Evolutionary conservation across 2,888 invertebrate genomes (phyloP).

Genomic region (Sarcophaga variegata): DNA sequence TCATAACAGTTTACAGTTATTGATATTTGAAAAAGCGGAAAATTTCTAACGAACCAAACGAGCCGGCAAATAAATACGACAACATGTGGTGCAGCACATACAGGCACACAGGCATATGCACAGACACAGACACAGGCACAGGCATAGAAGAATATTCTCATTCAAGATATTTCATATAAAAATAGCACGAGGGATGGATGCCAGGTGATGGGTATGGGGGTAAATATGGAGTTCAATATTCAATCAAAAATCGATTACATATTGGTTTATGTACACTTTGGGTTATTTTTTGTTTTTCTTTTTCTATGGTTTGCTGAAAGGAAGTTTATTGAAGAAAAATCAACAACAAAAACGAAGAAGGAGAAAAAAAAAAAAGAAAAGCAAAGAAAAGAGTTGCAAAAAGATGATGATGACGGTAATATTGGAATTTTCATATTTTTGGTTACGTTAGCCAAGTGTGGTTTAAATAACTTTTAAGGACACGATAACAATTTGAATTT

Average conservation of each 20-base stretch:
- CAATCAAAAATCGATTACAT: conserved; percentile 82
- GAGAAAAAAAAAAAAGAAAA: neutral
- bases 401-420: neutral
- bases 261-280: conserved; percentile 66
- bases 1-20: conserved; percentile 80
- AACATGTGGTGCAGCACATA: conserved; percentile 59
- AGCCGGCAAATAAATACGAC: conserved; percentile 69
- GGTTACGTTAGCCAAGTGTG: no score
- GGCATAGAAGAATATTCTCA: no score
- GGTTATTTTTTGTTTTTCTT: neutral
- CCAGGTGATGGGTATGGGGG: conserved; percentile 32
- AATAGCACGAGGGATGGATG: conserved; percentile 4
- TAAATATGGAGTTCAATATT: conserved; percentile 77
- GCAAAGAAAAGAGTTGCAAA: neutral
- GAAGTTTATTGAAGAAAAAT: conserved; percentile 19
- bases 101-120: no score
- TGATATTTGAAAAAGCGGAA: conserved; percentile 81
- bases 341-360: neutral
- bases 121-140: no score
- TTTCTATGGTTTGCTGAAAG: conserved; percentile 36
- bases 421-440: no score
- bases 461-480: no score
- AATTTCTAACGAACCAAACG: conserved; percentile 79
- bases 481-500: no score
- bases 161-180: neutral